These are phyloP conservation scores for Sphaerophoria taeniata DNA, from an alignment of 2,888 invertebrate species.

Conservation along the genomic window DNA sequence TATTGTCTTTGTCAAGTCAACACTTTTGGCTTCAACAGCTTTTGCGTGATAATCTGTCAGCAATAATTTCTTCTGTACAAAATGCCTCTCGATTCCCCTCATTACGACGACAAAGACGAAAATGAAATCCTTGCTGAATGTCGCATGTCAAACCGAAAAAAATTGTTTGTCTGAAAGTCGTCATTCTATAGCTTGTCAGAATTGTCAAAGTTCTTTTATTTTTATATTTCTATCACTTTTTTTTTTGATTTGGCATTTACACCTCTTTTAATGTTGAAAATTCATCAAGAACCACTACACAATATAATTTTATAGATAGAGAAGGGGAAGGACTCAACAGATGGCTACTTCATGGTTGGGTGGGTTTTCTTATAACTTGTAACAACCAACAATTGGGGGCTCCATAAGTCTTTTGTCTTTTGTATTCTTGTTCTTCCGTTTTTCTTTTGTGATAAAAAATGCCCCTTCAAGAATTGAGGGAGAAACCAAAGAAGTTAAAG, in stretches of 20 bases:
- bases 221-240: constrained; percentile 2
- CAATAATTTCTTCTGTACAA: constrained; percentile 20
- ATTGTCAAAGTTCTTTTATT: constrained; percentile 17
- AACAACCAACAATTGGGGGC: not conserved
- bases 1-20: constrained; percentile 36
- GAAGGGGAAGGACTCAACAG: constrained; percentile 16
- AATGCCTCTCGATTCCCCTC: not conserved
- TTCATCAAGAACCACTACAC: constrained; percentile 6
- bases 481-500: not conserved
- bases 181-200: constrained; percentile 8
- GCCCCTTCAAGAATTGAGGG: not conserved
- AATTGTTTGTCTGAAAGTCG: constrained; percentile 8
- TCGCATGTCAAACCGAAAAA: constrained; percentile 32
- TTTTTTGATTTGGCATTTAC: constrained; percentile 16
- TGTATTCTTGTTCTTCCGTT: not conserved
- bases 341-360: constrained; percentile 40
- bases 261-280: constrained; percentile 31
- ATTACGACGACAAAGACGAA: not conserved
- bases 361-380: constrained; percentile 1
- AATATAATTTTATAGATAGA: not conserved
- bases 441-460: constrained; percentile 6
- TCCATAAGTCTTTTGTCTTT: constrained; percentile 19
- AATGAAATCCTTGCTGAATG: constrained; percentile 10
- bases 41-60: constrained; percentile 55
- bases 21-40: constrained; percentile 19